phyloP scores from a whole-genome alignment of 2,888 invertebrate genomes.

The Leptinotarsa peninsularis region DNA sequence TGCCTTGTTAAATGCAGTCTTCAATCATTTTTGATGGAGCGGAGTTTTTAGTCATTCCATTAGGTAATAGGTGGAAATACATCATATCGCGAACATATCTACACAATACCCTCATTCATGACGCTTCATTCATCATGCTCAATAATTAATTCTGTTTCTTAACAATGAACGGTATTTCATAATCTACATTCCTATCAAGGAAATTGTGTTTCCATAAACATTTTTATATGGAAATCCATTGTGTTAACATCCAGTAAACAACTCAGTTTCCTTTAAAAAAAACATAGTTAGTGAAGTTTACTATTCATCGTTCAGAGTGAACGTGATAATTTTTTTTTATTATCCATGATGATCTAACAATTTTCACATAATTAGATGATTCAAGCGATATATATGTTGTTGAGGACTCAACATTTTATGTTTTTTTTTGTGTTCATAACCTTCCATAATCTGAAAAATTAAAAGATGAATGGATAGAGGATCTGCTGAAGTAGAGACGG shows the following conservation, averaged over 20 bases:
- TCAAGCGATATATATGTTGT: too few relatives aligned
- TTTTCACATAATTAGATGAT: too few relatives aligned
- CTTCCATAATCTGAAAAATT: too few relatives aligned
- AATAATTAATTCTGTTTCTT: neutral
- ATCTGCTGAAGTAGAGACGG: too few relatives aligned
- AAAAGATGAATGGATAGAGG: too few relatives aligned
- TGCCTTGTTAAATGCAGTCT: too few relatives aligned
- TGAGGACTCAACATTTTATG: too few relatives aligned
- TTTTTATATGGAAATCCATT: neutral
- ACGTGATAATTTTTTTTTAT: neutral
- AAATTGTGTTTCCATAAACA: slow-evolving; percentile 6
- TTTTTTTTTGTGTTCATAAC: too few relatives aligned
- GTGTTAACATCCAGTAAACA: neutral
- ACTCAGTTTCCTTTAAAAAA: neutral
- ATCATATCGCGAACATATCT: slow-evolving; percentile 2
- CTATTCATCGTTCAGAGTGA: neutral
- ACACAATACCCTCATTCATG: neutral
- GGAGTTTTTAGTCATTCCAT: neutral
- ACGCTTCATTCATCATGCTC: slow-evolving; percentile 5
- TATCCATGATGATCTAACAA: too few relatives aligned
- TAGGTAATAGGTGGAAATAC: neutral
- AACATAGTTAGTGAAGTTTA: neutral
- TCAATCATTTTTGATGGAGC: neutral
- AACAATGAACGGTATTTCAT: slow-evolving; percentile 7
- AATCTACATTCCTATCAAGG: neutral